Evolutionary conservation across 2,888 invertebrate genomes (phyloP).

Genomic region (Drepana falcataria): DNA sequence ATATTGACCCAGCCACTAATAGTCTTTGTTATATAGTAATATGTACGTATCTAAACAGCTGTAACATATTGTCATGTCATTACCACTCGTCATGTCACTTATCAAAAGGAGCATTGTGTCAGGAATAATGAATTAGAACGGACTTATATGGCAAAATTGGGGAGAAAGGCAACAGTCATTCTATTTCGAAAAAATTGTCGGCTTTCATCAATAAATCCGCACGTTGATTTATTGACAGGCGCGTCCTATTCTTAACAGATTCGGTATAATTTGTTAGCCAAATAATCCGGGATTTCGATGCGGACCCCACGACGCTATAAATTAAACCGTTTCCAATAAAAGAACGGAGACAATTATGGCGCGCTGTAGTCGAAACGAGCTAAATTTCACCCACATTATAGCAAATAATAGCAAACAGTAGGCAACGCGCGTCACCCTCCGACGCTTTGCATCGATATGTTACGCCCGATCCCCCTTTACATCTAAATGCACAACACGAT

Average conservation of each 20-base stretch:
- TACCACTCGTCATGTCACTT: neutral
- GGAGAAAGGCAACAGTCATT: conserved; percentile 37
- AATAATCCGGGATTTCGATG: conserved; percentile 75
- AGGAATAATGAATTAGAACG: conserved; percentile 16
- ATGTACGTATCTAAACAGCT: neutral
- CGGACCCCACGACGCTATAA: conserved; percentile 42
- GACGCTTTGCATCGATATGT: conserved; percentile 60
- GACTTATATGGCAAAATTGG: conserved; percentile 32
- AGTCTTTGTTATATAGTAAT: too few relatives aligned
- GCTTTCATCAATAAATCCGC: conserved; percentile 66
- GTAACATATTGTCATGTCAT: neutral
- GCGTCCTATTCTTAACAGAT: conserved; percentile 71
- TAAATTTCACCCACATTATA: conserved; percentile 76
- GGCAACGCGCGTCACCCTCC: conserved; percentile 61
- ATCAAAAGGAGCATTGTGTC: conserved; percentile 3
- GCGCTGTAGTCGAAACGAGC: conserved; percentile 61
- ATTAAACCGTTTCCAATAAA: conserved; percentile 56
- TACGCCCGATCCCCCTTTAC: conserved; percentile 68
- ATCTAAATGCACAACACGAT: conserved; percentile 73
- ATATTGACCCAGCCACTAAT: too few relatives aligned
- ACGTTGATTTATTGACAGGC: conserved; percentile 72
- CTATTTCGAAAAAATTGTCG: conserved; percentile 41
- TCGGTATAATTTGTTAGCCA: conserved; percentile 77
- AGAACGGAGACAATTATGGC: conserved; percentile 68
- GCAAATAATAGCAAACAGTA: conserved; percentile 75